Conservation (phyloP, 2,888 invertebrate species). For the Megastigmus dorsalis region DNA sequence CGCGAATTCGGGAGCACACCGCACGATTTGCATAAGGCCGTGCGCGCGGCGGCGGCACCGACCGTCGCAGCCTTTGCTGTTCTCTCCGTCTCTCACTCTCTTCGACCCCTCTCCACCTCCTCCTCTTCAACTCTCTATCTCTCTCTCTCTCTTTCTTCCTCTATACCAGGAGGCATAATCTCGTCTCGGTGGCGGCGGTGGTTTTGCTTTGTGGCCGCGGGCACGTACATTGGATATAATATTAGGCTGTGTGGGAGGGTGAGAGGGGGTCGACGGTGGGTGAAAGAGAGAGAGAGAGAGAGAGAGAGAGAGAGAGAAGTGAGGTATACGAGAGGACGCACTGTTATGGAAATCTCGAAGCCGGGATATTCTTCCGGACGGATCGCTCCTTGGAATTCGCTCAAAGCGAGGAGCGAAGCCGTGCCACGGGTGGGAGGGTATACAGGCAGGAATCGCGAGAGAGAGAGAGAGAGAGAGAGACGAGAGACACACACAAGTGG, state of each 20-base stretch:
- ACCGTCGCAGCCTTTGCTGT: neutral
- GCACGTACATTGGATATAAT: conserved; percentile 59
- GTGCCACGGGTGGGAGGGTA: too few species aligned
- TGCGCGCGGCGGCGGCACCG: neutral
- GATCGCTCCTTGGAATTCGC: conserved; percentile 55
- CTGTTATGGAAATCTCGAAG: conserved; percentile 59
- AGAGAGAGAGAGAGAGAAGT: too few species aligned
- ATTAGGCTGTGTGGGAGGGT: conserved; percentile 54
- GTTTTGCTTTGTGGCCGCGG: conserved; percentile 58
- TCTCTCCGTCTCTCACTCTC: neutral
- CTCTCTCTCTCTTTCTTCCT: neutral
- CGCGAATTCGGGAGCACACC: conserved; percentile 53
- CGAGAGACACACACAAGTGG: neutral
- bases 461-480: neutral
- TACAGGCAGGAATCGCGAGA: too few species aligned
- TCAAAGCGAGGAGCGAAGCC: too few species aligned
- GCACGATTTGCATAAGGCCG: conserved; percentile 59
- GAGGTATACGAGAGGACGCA: too few species aligned
- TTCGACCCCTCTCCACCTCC: neutral
- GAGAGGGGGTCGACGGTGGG: neutral
- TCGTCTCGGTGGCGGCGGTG: conserved; percentile 43
- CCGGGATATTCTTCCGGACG: conserved; percentile 57
- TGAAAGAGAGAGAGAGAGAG: too few species aligned
- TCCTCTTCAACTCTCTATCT: neutral
- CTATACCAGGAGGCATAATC: conserved; percentile 52